Conservation (phyloP, 92 coral and sea anemone genomes). For the Parazoanthus swiftii region DNA sequence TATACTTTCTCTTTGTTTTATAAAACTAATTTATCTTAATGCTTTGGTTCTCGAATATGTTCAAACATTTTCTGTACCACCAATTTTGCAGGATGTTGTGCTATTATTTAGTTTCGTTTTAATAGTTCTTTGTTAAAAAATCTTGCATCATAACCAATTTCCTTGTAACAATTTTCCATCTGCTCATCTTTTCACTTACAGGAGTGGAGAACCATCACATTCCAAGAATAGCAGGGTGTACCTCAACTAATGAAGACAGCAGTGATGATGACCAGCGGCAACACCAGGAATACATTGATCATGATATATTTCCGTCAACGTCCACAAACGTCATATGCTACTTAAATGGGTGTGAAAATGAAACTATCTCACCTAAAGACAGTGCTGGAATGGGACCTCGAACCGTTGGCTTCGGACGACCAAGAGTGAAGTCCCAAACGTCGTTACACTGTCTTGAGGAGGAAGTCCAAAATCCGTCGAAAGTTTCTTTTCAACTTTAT, state of each 20-base stretch:
- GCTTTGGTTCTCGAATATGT: not conserved
- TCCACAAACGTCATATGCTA: not conserved
- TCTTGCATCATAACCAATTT: not conserved
- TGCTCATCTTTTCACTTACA: not conserved
- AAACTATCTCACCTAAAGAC: not conserved
- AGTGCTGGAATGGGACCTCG: constrained; percentile 22
- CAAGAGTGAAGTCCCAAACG: not conserved
- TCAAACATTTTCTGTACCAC: not conserved
- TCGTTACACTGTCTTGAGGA: constrained; percentile 8
- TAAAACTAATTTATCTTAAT: too few species aligned
- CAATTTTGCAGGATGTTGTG: not conserved
- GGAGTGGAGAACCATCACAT: not conserved
- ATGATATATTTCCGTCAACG: not conserved
- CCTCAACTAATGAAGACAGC: not conserved
- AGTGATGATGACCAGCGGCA: constrained; percentile 11
- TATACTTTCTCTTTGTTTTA: not conserved
- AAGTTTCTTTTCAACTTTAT: not conserved
- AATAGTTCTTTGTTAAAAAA: not conserved
- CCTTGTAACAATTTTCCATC: not conserved
- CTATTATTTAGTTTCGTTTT: not conserved
- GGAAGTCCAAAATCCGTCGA: constrained; percentile 23
- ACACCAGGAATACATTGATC: not conserved
- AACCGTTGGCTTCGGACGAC: constrained; percentile 40
- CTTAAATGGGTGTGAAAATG: not conserved
- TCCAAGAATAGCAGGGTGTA: not conserved